Percentiles rank a stretch among this genome's conserved stretches.
Conservation (phyloP, 2,797 vertebrate species). For the Phaenicophaeus curvirostris region DNA sequence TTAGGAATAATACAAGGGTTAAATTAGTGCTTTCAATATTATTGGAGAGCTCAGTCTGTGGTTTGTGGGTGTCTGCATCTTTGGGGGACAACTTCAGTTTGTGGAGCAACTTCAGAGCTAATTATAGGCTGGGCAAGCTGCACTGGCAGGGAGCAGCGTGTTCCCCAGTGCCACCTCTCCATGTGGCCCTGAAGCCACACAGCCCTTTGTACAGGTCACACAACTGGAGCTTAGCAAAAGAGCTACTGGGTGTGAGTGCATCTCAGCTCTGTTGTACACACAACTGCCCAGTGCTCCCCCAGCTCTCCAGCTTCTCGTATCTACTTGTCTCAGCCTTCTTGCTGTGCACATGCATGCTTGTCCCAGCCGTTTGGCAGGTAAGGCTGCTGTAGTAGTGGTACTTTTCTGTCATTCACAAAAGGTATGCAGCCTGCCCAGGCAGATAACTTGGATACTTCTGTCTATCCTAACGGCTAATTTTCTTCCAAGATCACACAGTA, state of each 20-base stretch:
- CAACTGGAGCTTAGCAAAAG: neutral
- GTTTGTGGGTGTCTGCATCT: neutral
- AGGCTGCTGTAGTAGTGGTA: neutral
- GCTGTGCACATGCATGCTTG: accelerated
- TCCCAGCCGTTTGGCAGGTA: neutral
- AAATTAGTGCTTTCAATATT: neutral
- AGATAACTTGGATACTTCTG: neutral
- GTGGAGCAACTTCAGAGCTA: neutral
- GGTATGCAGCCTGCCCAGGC: neutral
- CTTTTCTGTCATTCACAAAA: neutral
- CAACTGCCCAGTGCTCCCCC: accelerated
- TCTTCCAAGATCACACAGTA: neutral
- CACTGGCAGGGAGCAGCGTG: neutral
- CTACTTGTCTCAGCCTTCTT: neutral
- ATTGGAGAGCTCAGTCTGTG: neutral
- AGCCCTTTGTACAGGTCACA: neutral
- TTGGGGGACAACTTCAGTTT: neutral
- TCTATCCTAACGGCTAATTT: neutral
- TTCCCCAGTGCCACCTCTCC: neutral
- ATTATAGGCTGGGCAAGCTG: neutral
- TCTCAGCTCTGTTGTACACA: neutral
- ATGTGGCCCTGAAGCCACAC: neutral
- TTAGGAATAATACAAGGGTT: neutral
- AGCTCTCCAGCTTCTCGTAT: accelerated
- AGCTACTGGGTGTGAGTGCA: accelerated